A percentile compares a stretch with the other conserved stretches of the same genome.
phyloP scores from a whole-genome alignment of 2,113 vertebrate genomes.

The Dolichallabes microphthalmus region DNA sequence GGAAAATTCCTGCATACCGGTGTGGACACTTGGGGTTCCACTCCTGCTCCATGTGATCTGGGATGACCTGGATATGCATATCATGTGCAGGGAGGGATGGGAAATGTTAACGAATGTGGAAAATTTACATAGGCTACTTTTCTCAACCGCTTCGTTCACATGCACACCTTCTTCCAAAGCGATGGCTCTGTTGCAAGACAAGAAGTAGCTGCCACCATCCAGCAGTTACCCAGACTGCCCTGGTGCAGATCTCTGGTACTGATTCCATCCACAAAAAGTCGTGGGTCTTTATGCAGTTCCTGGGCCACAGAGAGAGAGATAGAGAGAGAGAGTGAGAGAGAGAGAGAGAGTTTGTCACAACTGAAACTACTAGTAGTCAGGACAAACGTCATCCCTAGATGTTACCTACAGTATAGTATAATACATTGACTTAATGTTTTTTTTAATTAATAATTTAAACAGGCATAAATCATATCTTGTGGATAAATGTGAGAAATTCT shows the following conservation, averaged over 20 bases:
- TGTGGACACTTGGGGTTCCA: constrained; percentile 73
- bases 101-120: not conserved
- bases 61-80: constrained; percentile 73
- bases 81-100: not conserved
- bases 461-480: not conserved
- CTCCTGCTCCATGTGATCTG: constrained; percentile 74
- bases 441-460: not conserved
- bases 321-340: no score
- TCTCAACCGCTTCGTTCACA: not conserved
- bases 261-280: constrained; percentile 79
- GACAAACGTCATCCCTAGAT: not conserved
- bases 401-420: not conserved
- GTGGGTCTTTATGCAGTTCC: constrained; percentile 78
- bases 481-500: not conserved
- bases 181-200: constrained; percentile 76
- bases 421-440: not conserved
- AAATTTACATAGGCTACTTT: not conserved
- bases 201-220: constrained; percentile 82
- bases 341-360: no score
- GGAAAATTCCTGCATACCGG: constrained; percentile 77
- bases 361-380: not conserved
- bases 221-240: constrained; percentile 82
- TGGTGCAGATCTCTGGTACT: constrained; percentile 80
- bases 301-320: constrained; percentile 34
- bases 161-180: constrained; percentile 76